Evolutionary conservation across 2,113 vertebrate genomes (phyloP).

Genomic region (Leptobrachium leishanense): DNA sequence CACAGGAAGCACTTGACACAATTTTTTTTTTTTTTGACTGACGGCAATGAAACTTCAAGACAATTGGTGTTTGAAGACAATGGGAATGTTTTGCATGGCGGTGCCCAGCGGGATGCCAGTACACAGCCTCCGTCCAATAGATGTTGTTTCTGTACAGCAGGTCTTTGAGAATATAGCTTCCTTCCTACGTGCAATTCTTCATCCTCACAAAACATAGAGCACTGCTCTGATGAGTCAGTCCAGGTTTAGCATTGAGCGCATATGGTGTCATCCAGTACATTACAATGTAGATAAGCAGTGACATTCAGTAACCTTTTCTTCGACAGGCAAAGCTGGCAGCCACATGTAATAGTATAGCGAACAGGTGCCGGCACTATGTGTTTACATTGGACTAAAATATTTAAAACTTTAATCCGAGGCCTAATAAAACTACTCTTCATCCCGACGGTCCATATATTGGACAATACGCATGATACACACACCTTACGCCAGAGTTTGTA

Average conservation of each 20-base stretch:
- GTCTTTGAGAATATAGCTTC: constrained; percentile 22
- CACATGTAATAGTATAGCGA: background rate
- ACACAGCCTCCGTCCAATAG: background rate
- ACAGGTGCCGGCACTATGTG: too few species aligned
- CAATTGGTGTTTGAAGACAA: background rate
- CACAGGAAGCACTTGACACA: too few species aligned
- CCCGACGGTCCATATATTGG: too few species aligned
- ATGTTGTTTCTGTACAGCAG: background rate
- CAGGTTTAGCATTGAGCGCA: background rate
- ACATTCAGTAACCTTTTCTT: too few species aligned
- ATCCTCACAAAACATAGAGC: constrained; percentile 9
- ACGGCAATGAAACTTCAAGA: background rate
- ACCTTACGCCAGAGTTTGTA: too few species aligned
- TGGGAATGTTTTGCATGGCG: background rate
- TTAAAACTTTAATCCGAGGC: too few species aligned
- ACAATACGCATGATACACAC: too few species aligned
- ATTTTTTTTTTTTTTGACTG: background rate
- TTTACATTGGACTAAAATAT: too few species aligned
- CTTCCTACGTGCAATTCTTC: constrained; percentile 23
- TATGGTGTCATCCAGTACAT: constrained; percentile 3
- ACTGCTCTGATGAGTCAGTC: constrained; percentile 3
- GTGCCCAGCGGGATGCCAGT: background rate
- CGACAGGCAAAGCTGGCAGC: too few species aligned
- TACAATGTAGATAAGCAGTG: background rate
- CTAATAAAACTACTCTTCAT: too few species aligned